phyloP scores from a whole-genome alignment of 2,113 vertebrate genomes.

The Corythornis vintsioides region DNA sequence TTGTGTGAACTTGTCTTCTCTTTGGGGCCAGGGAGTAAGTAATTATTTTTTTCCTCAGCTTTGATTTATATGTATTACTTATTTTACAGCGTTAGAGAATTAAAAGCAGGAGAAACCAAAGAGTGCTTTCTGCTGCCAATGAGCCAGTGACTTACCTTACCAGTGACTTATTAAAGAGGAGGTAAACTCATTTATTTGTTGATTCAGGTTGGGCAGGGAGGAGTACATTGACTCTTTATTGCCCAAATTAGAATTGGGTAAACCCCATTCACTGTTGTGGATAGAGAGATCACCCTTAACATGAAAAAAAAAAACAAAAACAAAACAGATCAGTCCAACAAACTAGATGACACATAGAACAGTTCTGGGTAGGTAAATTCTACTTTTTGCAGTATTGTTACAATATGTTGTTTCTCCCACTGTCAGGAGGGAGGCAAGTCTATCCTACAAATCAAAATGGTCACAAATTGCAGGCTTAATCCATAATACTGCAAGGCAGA shows the following conservation, averaged over 20 bases:
- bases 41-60: not conserved
- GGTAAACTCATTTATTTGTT: slow-evolving; percentile 22
- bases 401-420: not conserved
- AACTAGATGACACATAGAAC: not conserved
- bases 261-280: not conserved
- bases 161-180: not conserved
- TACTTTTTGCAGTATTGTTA: not conserved
- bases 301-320: not conserved
- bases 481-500: not conserved
- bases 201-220: slow-evolving; percentile 23
- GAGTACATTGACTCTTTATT: not conserved
- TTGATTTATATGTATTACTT: not conserved
- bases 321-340: not conserved
- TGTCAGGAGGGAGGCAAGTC: not conserved
- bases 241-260: not conserved
- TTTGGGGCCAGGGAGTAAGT: not conserved
- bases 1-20: not conserved
- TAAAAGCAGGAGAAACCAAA: slow-evolving; percentile 8
- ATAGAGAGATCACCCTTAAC: not conserved
- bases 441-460: slow-evolving; percentile 3
- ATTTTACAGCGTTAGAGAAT: not conserved
- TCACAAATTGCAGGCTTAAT: not conserved
- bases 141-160: not conserved
- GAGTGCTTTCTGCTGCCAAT: not conserved
- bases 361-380: not conserved